phyloP scores from a whole-genome alignment of 2,797 vertebrate genomes.

The Ciconia nigra region DNA sequence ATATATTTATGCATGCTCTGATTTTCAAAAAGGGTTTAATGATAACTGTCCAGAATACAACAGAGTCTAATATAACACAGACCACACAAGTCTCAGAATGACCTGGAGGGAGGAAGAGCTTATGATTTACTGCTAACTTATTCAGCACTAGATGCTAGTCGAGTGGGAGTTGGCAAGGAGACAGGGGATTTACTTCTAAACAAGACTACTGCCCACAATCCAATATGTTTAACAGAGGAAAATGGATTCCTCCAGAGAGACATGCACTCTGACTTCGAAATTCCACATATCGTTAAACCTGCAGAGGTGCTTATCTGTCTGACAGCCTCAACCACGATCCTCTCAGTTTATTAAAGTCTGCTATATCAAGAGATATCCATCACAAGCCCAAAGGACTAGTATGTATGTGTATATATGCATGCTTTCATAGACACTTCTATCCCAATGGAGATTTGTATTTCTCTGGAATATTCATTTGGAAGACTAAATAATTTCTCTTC shows the following conservation, averaged over 20 bases:
- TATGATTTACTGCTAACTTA: conserved; percentile 11
- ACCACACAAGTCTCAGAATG: background rate
- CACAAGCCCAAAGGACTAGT: background rate
- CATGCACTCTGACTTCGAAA: background rate
- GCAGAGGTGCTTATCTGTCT: background rate
- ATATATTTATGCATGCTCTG: background rate
- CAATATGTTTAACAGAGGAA: background rate
- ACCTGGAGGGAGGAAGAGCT: background rate
- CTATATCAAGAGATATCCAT: background rate
- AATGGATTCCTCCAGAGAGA: background rate
- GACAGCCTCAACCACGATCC: background rate
- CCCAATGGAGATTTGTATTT: background rate
- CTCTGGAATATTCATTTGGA: background rate
- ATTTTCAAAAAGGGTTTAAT: background rate
- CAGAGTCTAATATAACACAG: background rate
- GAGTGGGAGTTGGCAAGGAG: conserved; percentile 20
- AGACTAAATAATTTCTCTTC: background rate
- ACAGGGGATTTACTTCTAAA: conserved; percentile 17
- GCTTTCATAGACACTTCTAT: background rate
- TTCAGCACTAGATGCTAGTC: background rate
- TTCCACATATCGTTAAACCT: background rate
- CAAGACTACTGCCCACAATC: background rate
- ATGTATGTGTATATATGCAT: background rate
- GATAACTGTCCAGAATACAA: background rate
- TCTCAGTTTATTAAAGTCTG: background rate